Percentiles rank a stretch among this genome's conserved stretches.
These are phyloP conservation scores for Drosophila melanosoma DNA, from an alignment of 2,888 invertebrate genomes.

Conservation along the genomic window DNA sequence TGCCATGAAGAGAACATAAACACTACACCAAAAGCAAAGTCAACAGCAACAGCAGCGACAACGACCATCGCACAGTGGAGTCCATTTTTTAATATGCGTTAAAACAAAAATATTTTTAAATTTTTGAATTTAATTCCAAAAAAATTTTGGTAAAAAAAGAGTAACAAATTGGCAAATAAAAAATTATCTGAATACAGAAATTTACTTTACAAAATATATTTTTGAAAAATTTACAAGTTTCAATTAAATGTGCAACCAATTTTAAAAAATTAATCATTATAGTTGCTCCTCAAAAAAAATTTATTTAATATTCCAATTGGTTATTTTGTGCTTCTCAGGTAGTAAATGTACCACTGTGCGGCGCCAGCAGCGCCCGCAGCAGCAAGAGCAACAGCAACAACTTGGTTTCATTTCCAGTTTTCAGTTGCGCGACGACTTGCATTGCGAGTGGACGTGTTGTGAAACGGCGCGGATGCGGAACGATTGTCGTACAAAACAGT, in stretches of 20 bases:
- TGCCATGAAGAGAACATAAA: conserved; percentile 55
- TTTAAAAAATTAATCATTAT: not conserved
- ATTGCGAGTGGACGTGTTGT: conserved; percentile 66
- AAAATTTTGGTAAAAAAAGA: not conserved
- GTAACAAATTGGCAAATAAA: not conserved
- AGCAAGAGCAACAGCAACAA: conserved; percentile 56
- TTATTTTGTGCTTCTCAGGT: not conserved
- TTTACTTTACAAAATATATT: not conserved
- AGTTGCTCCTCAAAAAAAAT: not conserved
- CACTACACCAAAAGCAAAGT: conserved; percentile 48
- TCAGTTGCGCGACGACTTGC: conserved; percentile 82
- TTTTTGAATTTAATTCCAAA: too few species aligned
- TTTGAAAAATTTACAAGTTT: not conserved
- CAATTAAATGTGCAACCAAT: not conserved
- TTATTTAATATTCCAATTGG: not conserved
- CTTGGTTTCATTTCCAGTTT: conserved; percentile 71
- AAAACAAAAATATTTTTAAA: not conserved
- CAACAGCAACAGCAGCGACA: conserved; percentile 42
- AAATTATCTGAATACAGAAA: not conserved
- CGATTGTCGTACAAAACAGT: conserved; percentile 25
- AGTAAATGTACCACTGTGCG: conserved; percentile 38
- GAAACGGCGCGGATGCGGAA: conserved; percentile 34
- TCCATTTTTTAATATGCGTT: rapidly evolving
- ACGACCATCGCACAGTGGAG: conserved; percentile 27
- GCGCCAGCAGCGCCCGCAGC: conserved; percentile 40